Base-by-base conservation (phyloP, 2,888 invertebrate species). In the Spisula solida region DNA sequence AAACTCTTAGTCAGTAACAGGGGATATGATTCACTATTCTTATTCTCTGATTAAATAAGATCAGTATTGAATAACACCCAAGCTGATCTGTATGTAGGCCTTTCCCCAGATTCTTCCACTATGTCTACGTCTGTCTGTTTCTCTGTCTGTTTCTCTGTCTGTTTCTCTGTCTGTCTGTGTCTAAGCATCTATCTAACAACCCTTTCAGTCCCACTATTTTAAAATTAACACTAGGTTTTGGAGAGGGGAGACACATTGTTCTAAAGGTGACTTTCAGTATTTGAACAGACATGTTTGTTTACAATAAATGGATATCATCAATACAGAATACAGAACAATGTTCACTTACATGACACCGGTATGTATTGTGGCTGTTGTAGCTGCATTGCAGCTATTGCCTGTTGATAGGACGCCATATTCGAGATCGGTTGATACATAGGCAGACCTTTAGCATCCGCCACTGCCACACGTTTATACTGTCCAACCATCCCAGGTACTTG, bases 381-480 rank as follows among this genome's bases (percentile, higher is more conserved):
- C 88, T 93, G 94, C 93, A 95, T 94, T 97, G 98, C 98, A 98
- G 99, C 93, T 48, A 99, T 98, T 97, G 99, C 99, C 91, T 96
- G 96, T 97, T 99, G 99, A 97, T 98, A 98, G 97, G 98, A 98
- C 91, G 96, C 82, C 47, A 93, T 87, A 80, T 92, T 93, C 41
- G 93, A 91, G 66, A 93, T 93, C 79, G 95, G 95, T 92, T 95
- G 96, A 97, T 99, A 99, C 96, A 99, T 98, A 96, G 99, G 99
- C 97, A 99, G 98, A 97, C 99, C 99, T 97, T 99, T 99, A 75
- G 93, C 93, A 89, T 96, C 95, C 97, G 99, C 99, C 90, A 97
- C 95, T 93, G 98, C 98, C 96, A 99, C 98, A 97, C 99, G 98
- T 97, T 99, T 98, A 97, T 98, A 99, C 97, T 99, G 93, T 25